Percentiles rank a stretch among this genome's conserved stretches.
Evolutionary conservation across 1,140 invertebrate genomes (phyloP).

Genomic region (Habropoda laboriosa): DNA sequence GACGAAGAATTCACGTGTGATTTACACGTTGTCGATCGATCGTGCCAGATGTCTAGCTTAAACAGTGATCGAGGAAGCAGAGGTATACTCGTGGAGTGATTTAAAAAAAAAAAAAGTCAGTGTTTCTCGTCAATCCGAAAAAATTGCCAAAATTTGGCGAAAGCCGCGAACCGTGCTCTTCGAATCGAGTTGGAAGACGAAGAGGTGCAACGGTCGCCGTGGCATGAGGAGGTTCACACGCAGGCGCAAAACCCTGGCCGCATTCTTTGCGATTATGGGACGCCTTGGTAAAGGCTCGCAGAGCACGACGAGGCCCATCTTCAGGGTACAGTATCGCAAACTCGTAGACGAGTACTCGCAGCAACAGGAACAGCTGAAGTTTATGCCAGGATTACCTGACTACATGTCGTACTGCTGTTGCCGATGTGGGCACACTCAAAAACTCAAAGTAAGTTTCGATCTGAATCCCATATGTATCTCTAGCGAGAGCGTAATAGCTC

Average conservation of each 20-base stretch:
- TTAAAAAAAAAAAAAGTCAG: no score
- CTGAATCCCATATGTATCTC: no score
- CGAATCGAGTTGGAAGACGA: slow-evolving; percentile 48
- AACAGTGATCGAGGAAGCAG: background rate
- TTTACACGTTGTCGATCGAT: background rate
- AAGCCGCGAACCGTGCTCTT: slow-evolving; percentile 42
- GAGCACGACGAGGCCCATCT: slow-evolving; percentile 79
- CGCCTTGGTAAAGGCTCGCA: slow-evolving; percentile 80
- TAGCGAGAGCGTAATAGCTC: no score
- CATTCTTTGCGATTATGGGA: slow-evolving; percentile 82
- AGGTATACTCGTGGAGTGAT: background rate
- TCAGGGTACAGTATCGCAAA: slow-evolving; percentile 84
- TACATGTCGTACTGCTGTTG: slow-evolving; percentile 86
- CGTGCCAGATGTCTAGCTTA: background rate
- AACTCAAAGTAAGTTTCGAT: slow-evolving; percentile 83
- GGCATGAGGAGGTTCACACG: slow-evolving; percentile 79
- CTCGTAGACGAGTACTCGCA: slow-evolving; percentile 83
- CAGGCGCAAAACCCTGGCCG: slow-evolving; percentile 77
- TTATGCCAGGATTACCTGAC: slow-evolving; percentile 82
- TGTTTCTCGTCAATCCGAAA: background rate
- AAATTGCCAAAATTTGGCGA: slow-evolving; percentile 26
- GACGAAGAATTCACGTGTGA: background rate
- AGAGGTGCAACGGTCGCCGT: slow-evolving; percentile 68
- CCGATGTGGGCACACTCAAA: slow-evolving; percentile 85
- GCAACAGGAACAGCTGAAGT: slow-evolving; percentile 77